Percentiles rank a stretch among this genome's conserved stretches.
phyloP scores from a whole-genome alignment of 2,888 invertebrate species.

The Drepanosiphum platanoidis region DNA sequence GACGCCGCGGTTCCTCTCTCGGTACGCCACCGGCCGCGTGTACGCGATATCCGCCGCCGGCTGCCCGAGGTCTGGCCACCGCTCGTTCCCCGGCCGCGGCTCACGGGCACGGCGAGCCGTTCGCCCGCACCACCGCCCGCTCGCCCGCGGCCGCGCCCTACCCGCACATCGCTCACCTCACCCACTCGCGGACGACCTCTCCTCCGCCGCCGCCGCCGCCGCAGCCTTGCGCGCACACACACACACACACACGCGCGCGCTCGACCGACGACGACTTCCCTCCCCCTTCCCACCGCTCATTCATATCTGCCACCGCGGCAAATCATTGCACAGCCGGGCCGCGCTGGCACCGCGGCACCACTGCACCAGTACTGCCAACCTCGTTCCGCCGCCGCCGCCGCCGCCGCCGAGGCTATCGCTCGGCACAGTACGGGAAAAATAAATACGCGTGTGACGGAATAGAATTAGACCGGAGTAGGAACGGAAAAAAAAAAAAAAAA shows the following conservation, averaged over 20 bases:
- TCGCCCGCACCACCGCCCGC: neutral
- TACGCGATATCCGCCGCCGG: neutral
- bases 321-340: constrained; percentile 43
- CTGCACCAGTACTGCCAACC: constrained; percentile 47
- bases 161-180: neutral
- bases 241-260: neutral
- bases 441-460: too few species aligned
- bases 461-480: too few species aligned
- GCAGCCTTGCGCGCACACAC: neutral
- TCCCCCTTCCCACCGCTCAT: neutral
- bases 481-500: too few species aligned
- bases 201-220: neutral
- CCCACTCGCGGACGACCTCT: too few species aligned
- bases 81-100: neutral
- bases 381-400: neutral
- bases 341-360: constrained; percentile 17
- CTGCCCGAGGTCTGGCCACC: constrained; percentile 10
- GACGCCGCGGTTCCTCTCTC: neutral
- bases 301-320: constrained; percentile 38
- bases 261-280: neutral
- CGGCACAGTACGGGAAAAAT: neutral
- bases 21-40: neutral
- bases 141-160: neutral
- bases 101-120: neutral
- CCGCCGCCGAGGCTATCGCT: too few species aligned